Base-by-base conservation (phyloP, 2,888 invertebrate genomes). In the Pyrgus malvae region DNA sequence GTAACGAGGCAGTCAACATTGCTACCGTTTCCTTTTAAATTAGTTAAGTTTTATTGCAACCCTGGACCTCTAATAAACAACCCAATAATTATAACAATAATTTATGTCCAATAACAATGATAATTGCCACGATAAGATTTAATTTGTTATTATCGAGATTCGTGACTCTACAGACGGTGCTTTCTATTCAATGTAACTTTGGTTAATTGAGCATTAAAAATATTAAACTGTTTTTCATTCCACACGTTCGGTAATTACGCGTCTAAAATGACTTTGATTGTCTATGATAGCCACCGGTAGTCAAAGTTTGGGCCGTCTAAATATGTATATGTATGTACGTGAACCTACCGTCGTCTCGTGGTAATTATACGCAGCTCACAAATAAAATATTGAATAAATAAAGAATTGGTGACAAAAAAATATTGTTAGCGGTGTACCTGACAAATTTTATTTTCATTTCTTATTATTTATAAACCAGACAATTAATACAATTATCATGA, bases 81-180 rank as follows among this genome's bases (percentile, higher is more conserved):
- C 7, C 19, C 16, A 45, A 54, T 40, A 48, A 48, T 54, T 41
- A 41, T 31, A 41, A 33, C 54, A 46, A 54, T 50, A 46, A 40
- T 31, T 54, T 25, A 54, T 41, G 33, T 54, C 41, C 23, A 48
- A 54, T 54, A 46, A 40, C 38, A 19, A 46, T 46, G 54, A 54
- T 54, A 54, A 54, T 54, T 54, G 54, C 40, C 41, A 41, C 27
- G 56, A 56, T 56, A 56, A 50, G 44, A 56, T 56, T 51, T 56
- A 56, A 56, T 56, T 50, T 50, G 50, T 46, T 55, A 49, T 42
- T 50, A 50, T 50, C 29, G 33, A 41, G 45, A 46, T 41, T 56
- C 56, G 56, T 56, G 56, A 56, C 50, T 41, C 6, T 23, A 29
- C 38, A 17, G 41, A 27, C 44, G 37, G 41, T 33, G 56, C 56